phyloP scores from a whole-genome alignment of 2,797 vertebrate species.

The Miichthys miiuy region DNA sequence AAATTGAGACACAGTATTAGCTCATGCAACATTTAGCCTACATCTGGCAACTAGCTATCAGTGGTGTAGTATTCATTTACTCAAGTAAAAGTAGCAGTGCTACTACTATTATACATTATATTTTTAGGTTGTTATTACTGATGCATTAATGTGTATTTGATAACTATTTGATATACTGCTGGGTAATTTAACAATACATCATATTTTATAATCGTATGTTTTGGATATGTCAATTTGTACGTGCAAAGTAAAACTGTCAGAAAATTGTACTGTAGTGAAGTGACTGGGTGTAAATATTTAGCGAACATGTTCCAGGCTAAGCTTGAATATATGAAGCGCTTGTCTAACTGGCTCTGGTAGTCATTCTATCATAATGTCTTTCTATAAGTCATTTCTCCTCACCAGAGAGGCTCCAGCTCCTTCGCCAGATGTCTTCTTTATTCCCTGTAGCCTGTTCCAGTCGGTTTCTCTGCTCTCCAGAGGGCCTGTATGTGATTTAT shows the following conservation, averaged over 20 bases:
- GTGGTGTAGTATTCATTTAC: constrained; percentile 1
- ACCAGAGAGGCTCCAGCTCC: constrained; percentile 46
- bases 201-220: not conserved
- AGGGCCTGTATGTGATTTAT: constrained; percentile 76
- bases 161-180: not conserved
- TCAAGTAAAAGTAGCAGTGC: not conserved
- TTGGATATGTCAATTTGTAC: not conserved
- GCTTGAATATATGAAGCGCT: not conserved
- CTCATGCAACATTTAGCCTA: too few species aligned
- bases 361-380: constrained; percentile 42
- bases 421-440: constrained; percentile 77
- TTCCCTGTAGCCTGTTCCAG: constrained; percentile 61
- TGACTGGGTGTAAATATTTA: constrained; percentile 16
- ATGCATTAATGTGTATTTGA: not conserved
- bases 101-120: not conserved
- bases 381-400: constrained; percentile 50
- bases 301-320: too few species aligned
- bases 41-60: too few species aligned
- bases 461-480: constrained; percentile 63
- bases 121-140: not conserved
- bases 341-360: constrained; percentile 30
- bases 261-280: not conserved
- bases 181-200: not conserved
- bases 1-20: too few species aligned
- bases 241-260: not conserved